Conservation (phyloP, 2,113 vertebrate species). For the Uropsilus gracilis region DNA sequence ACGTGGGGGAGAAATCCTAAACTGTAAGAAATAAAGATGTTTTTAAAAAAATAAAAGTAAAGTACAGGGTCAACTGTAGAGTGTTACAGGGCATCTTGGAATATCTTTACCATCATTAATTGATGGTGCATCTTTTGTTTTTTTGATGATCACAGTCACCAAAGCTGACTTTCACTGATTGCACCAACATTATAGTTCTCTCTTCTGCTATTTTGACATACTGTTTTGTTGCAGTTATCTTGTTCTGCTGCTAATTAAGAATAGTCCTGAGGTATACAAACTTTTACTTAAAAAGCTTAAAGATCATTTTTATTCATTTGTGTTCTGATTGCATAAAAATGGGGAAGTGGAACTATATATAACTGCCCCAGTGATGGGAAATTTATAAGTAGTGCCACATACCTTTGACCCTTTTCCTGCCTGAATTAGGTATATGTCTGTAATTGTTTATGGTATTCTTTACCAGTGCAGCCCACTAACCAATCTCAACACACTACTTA, state of each 20-base stretch:
- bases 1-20: too few species aligned
- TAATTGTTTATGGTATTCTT: neutral
- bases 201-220: neutral
- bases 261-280: neutral
- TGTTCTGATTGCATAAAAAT: slow-evolving; percentile 15
- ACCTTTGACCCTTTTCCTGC: neutral
- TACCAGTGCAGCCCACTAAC: neutral
- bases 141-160: neutral
- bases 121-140: neutral
- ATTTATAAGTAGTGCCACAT: neutral
- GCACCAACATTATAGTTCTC: neutral
- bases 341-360: neutral
- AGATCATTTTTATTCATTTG: slow-evolving; percentile 44
- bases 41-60: too few species aligned
- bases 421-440: too few species aligned
- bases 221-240: slow-evolving; percentile 9
- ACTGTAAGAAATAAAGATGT: too few species aligned
- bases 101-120: neutral
- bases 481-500: neutral
- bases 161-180: neutral
- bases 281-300: slow-evolving; percentile 10
- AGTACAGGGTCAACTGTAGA: neutral
- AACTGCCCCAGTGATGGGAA: neutral
- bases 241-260: neutral
- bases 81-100: neutral